Evolutionary conservation across 2,797 vertebrate species (phyloP).

Genomic region (Dendrocincla tyrannina): DNA sequence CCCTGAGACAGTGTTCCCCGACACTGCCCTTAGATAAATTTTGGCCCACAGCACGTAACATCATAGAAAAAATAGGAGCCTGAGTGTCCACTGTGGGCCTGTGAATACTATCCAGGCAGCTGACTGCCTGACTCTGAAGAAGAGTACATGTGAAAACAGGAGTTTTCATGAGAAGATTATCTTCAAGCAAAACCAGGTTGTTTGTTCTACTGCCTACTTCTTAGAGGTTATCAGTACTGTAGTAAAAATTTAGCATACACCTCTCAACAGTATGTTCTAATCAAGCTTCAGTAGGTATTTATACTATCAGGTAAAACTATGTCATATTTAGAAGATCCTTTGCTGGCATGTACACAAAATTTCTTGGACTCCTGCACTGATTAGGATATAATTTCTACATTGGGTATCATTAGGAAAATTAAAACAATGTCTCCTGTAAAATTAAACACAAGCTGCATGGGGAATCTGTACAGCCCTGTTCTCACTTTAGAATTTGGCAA

Average conservation of each 20-base stretch:
- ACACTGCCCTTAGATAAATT: not conserved
- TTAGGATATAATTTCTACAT: slow-evolving; percentile 34
- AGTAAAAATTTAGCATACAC: not conserved
- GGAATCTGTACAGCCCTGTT: not conserved
- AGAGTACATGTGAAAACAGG: not conserved
- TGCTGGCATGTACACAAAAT: slow-evolving; percentile 9
- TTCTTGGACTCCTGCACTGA: slow-evolving; percentile 23
- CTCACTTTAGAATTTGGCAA: slow-evolving; percentile 18
- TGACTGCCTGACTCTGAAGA: not conserved
- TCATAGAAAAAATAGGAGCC: not conserved
- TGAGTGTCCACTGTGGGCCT: not conserved
- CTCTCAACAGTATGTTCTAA: not conserved
- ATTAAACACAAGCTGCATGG: slow-evolving; percentile 37
- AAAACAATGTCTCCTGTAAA: slow-evolving; percentile 56
- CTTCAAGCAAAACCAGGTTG: not conserved
- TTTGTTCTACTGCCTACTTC: not conserved
- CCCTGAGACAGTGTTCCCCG: no score
- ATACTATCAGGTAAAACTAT: not conserved
- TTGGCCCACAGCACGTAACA: not conserved
- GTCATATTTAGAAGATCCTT: slow-evolving; percentile 6
- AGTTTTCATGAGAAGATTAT: not conserved
- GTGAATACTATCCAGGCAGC: not conserved
- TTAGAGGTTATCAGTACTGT: not conserved
- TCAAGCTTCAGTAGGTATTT: not conserved
- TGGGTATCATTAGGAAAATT: slow-evolving; percentile 49